Evolutionary conservation across 2,888 invertebrate species (phyloP).

Genomic region (Polia nebulosa): DNA sequence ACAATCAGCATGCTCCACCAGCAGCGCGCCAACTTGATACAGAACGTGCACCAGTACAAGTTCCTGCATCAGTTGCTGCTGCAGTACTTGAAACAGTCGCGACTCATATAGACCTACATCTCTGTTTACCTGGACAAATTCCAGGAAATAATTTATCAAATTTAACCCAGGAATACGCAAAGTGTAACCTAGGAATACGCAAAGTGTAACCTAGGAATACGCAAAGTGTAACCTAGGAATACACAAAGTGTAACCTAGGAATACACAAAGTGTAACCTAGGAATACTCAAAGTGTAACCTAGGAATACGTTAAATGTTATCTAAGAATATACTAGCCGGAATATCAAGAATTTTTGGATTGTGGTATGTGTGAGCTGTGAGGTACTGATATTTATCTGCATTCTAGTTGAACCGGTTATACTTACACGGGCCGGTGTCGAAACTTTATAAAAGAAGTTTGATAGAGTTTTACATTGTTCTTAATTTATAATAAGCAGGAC

Average conservation of each 20-base stretch:
- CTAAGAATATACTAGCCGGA: too few relatives aligned
- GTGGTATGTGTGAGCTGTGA: neutral
- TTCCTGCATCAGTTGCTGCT: constrained; percentile 96
- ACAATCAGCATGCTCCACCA: constrained; percentile 95
- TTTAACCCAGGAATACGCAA: neutral
- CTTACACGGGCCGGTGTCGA: too few relatives aligned
- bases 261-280: neutral
- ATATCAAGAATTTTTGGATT: neutral
- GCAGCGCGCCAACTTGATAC: constrained; percentile 97
- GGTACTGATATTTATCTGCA: constrained; percentile 1
- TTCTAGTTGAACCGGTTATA: neutral
- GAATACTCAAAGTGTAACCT: neutral
- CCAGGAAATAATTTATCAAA: neutral
- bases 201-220: neutral
- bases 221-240: neutral
- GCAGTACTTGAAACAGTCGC: constrained; percentile 96
- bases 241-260: too few relatives aligned
- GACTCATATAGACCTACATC: constrained; percentile 92
- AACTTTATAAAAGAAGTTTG: neutral
- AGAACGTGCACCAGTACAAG: constrained; percentile 97
- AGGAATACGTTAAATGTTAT: neutral
- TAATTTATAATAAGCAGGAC: constrained; percentile 4
- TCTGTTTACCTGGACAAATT: neutral
- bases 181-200: too few relatives aligned
- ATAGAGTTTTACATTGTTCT: neutral